Percentiles rank a stretch among this genome's conserved stretches.
phyloP scores from a whole-genome alignment of 2,888 invertebrate species.

The Ditylenchus weischeri region DNA sequence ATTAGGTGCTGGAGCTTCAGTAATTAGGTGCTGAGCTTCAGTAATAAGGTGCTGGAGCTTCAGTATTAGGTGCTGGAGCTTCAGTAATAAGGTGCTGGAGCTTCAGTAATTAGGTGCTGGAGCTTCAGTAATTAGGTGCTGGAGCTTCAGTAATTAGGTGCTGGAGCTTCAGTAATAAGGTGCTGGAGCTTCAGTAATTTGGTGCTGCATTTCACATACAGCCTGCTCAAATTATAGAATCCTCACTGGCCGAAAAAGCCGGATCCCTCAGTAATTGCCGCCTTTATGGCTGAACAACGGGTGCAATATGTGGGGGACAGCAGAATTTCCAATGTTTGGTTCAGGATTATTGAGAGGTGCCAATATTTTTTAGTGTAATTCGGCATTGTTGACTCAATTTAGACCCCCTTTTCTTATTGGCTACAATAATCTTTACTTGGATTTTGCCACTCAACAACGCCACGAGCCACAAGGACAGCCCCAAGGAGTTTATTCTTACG shows the following conservation, averaged over 20 bases:
- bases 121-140: too few species aligned
- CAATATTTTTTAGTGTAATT: too few species aligned
- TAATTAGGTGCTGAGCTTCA: too few species aligned
- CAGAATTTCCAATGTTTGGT: constrained; percentile 47
- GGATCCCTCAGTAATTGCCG: constrained; percentile 42
- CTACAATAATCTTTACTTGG: constrained; percentile 37
- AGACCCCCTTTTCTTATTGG: constrained; percentile 34
- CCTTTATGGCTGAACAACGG: constrained; percentile 45
- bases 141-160: too few species aligned
- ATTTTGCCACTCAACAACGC: constrained; percentile 25
- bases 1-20: too few species aligned
- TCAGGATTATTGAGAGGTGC: constrained; percentile 35
- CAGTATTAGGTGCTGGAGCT: too few species aligned
- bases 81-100: too few species aligned
- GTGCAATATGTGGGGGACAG: constrained; percentile 51
- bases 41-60: too few species aligned
- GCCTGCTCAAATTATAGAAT: constrained; percentile 24
- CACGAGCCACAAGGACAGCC: constrained; percentile 30
- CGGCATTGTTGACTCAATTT: background rate
- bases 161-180: too few species aligned
- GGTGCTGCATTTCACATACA: too few species aligned
- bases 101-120: too few species aligned
- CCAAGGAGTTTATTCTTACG: constrained; percentile 36
- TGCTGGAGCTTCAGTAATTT: too few species aligned
- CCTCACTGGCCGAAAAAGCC: constrained; percentile 44